Conservation (phyloP, 2,797 vertebrate species). For the Liparis tanakae region DNA sequence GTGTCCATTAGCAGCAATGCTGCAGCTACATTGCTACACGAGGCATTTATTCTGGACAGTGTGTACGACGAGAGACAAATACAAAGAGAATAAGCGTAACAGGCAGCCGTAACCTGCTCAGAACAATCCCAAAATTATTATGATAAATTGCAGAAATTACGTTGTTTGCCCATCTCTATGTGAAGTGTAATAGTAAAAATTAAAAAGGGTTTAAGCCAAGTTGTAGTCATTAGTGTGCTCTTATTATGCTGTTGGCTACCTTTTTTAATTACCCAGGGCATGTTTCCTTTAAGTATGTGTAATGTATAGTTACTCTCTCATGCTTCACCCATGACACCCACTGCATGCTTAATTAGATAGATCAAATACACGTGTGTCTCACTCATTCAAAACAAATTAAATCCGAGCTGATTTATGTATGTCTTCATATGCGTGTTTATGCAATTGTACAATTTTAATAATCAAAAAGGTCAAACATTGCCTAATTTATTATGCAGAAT, state of each 20-base stretch:
- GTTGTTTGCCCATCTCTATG: background rate
- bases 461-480: background rate
- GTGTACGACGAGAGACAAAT: conserved; percentile 7
- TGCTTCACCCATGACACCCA: background rate
- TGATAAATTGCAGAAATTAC: background rate
- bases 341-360: background rate
- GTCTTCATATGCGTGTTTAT: background rate
- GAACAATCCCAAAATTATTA: background rate
- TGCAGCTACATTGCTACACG: conserved; percentile 11
- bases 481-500: background rate
- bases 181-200: no score
- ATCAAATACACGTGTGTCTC: background rate
- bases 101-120: background rate
- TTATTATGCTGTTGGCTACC: background rate
- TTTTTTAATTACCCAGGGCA: background rate
- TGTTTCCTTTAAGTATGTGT: background rate
- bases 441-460: background rate
- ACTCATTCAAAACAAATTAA: background rate
- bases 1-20: conserved; percentile 37
- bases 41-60: background rate
- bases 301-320: background rate
- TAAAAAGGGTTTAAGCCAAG: background rate
- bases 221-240: background rate
- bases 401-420: background rate
- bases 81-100: background rate